These are phyloP conservation scores for Lordiphosa andalusiaca DNA, from an alignment of 2,888 invertebrate species.

Conservation along the genomic window DNA sequence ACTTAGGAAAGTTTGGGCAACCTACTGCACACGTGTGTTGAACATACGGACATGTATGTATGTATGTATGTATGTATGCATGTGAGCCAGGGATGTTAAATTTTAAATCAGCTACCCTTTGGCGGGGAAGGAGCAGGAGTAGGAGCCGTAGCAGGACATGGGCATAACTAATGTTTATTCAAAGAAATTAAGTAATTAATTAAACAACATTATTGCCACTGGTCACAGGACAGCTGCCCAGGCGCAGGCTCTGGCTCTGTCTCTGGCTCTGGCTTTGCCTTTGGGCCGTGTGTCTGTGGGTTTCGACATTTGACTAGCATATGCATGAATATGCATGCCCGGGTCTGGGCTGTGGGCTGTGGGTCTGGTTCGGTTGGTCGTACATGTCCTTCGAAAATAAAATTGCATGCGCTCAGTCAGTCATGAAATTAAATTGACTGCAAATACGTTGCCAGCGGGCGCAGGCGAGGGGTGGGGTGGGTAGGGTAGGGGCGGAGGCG, in stretches of 20 bases:
- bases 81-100: constrained; percentile 17
- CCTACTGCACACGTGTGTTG: constrained; percentile 1
- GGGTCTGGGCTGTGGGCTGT: neutral
- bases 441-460: constrained; percentile 54
- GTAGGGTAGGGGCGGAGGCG: too few relatives aligned
- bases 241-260: neutral
- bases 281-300: constrained; percentile 6
- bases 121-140: neutral
- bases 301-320: constrained; percentile 40
- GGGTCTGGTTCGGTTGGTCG: constrained; percentile 27
- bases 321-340: constrained; percentile 44
- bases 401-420: constrained; percentile 76
- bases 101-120: constrained; percentile 30
- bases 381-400: constrained; percentile 66
- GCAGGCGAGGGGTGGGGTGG: constrained; percentile 21
- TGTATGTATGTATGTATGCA: too few relatives aligned
- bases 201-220: constrained; percentile 54
- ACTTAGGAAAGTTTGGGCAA: constrained; percentile 32
- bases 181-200: constrained; percentile 60
- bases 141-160: constrained; percentile 10
- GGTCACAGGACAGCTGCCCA: constrained; percentile 8
- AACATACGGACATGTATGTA: neutral
- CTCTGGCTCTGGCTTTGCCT: neutral
- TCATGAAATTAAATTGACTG: constrained; percentile 78
- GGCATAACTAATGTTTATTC: constrained; percentile 42